phyloP scores from a whole-genome alignment of 2,888 invertebrate genomes.

The Isoperla grammatica region DNA sequence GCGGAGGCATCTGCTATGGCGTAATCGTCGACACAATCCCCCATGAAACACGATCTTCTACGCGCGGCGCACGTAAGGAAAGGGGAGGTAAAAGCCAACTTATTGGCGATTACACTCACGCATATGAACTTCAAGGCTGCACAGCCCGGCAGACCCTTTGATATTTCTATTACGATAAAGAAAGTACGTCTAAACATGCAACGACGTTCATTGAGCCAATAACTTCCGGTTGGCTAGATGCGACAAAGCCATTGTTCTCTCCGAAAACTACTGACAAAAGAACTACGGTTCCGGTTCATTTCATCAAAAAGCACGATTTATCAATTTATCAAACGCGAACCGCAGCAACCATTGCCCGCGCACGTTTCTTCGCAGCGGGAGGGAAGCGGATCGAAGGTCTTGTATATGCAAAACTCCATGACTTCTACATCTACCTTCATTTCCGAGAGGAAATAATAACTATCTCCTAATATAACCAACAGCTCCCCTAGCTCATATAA shows the following conservation, averaged over 20 bases:
- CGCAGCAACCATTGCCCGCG: too few species aligned
- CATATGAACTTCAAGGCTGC: too few species aligned
- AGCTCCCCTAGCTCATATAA: slow-evolving; percentile 7
- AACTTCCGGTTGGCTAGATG: slow-evolving; percentile 6
- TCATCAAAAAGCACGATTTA: neutral
- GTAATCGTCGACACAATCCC: too few species aligned
- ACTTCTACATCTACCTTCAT: neutral
- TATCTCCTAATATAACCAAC: neutral
- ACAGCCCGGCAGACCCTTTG: neutral
- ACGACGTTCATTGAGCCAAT: neutral
- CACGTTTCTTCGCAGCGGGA: slow-evolving; percentile 2
- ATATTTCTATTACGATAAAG: slow-evolving; percentile 1
- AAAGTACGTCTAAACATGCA: slow-evolving; percentile 13
- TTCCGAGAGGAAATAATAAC: slow-evolving; percentile 11
- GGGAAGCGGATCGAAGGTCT: neutral
- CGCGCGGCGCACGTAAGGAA: too few species aligned
- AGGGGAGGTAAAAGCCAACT: too few species aligned
- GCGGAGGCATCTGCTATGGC: too few species aligned
- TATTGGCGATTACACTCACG: neutral
- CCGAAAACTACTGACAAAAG: slow-evolving; percentile 5
- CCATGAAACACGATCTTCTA: too few species aligned
- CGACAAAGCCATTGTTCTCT: slow-evolving; percentile 1
- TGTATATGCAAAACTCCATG: neutral
- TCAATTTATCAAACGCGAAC: slow-evolving; percentile 4
- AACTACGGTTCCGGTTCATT: slow-evolving; percentile 3